Evolutionary conservation across 2,113 vertebrate genomes (phyloP).

Genomic region (Speoplatyrhinus poulsoni): DNA sequence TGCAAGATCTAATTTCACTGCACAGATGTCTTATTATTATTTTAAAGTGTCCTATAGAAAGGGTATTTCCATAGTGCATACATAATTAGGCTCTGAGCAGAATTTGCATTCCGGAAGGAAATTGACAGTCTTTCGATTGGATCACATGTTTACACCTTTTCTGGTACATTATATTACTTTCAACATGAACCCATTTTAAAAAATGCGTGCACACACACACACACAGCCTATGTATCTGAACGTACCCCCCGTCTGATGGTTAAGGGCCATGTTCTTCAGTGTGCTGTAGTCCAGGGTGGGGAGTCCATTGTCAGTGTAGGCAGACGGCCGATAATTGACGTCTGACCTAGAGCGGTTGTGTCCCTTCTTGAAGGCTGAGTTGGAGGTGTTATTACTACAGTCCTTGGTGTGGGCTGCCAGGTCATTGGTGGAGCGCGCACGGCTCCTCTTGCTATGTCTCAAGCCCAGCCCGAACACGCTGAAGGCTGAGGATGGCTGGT

Average conservation of each 20-base stretch:
- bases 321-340: slow-evolving; percentile 71
- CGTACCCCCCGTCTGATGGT: slow-evolving; percentile 85
- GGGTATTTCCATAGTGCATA: no score
- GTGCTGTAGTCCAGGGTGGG: slow-evolving; percentile 76
- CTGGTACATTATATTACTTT: no score
- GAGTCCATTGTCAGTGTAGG: slow-evolving; percentile 75
- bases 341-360: slow-evolving; percentile 91
- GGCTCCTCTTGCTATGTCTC: slow-evolving; percentile 84
- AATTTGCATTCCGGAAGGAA: no score
- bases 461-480: slow-evolving; percentile 78
- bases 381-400: slow-evolving; percentile 55
- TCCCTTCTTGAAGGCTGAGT: slow-evolving; percentile 83
- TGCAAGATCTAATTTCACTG: no score
- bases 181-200: neutral
- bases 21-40: no score
- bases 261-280: slow-evolving; percentile 79
- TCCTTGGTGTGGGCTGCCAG: slow-evolving; percentile 84
- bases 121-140: no score
- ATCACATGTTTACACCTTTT: no score
- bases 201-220: slow-evolving; percentile 16
- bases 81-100: no score
- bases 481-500: slow-evolving; percentile 70
- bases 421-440: slow-evolving; percentile 92
- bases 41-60: no score
- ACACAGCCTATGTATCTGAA: slow-evolving; percentile 35